Conservation (phyloP, 2,888 invertebrate species). For the Oeneis ivallda region DNA sequence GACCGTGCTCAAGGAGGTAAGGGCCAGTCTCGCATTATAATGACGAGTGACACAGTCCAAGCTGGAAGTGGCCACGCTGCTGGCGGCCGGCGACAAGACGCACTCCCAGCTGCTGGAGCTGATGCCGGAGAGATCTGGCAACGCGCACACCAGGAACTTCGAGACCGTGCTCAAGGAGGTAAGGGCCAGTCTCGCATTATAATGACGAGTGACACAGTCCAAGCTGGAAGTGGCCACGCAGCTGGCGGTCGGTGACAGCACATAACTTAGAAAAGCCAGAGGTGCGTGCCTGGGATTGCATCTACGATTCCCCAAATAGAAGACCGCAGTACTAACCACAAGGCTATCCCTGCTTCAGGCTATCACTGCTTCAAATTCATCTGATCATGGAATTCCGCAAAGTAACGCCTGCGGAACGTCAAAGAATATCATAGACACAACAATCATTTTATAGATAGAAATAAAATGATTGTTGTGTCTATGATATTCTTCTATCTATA, state of each 20-base stretch:
- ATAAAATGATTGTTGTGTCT: no score
- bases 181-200: neutral
- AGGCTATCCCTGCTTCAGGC: no score
- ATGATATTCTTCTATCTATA: no score
- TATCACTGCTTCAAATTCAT: no score
- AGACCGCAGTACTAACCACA: no score
- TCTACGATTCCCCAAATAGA: no score
- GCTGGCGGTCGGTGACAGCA: constrained; percentile 95
- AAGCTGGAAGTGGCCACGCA: constrained; percentile 96
- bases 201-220: constrained; percentile 85
- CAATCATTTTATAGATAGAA: no score
- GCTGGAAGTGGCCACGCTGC: constrained; percentile 94
- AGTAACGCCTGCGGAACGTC: no score
- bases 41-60: constrained; percentile 86
- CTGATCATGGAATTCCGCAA: no score
- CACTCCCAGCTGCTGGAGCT: constrained; percentile 97
- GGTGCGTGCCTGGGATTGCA: no score
- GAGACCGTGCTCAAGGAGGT: constrained; percentile 91
- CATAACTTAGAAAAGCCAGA: no score
- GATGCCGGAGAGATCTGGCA: constrained; percentile 98
- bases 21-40: constrained; percentile 50
- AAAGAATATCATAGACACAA: no score
- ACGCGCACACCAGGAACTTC: constrained; percentile 93
- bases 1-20: constrained; percentile 88
- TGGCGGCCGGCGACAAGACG: constrained; percentile 97